These are phyloP conservation scores for Leptodactylus fallax DNA, from an alignment of 2,797 vertebrate genomes.

Conservation along the genomic window DNA sequence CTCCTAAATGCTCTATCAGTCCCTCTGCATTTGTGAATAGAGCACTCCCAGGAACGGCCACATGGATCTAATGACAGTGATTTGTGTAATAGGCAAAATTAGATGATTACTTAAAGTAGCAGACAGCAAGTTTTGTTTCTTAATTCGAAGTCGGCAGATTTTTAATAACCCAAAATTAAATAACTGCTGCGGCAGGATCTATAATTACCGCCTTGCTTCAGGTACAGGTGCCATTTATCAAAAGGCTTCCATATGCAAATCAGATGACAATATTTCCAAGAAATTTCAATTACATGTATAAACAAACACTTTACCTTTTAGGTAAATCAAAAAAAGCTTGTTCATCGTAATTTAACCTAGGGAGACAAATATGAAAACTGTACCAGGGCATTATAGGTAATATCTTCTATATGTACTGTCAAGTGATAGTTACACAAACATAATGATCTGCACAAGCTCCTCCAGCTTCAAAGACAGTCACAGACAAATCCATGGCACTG, in stretches of 20 bases:
- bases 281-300: background rate
- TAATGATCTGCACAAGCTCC: no score
- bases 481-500: no score
- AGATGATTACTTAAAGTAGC: constrained; percentile 34
- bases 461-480: no score
- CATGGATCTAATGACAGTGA: constrained; percentile 18
- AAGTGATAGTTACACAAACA: no score
- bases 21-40: background rate
- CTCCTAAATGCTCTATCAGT: constrained; percentile 14
- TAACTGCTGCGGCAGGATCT: constrained; percentile 16
- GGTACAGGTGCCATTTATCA: constrained; percentile 21
- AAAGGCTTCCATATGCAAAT: constrained; percentile 24
- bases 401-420: background rate
- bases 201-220: constrained; percentile 15
- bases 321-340: background rate
- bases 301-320: background rate
- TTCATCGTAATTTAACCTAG: background rate
- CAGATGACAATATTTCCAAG: constrained; percentile 23
- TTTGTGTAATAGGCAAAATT: constrained; percentile 38
- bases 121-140: constrained; percentile 16
- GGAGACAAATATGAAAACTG: background rate
- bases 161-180: constrained; percentile 57
- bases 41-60: background rate
- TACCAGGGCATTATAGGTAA: background rate
- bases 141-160: constrained; percentile 37